These are phyloP conservation scores for Cyclophora albipunctata DNA, from an alignment of 2,888 invertebrate genomes.

Conservation along the genomic window DNA sequence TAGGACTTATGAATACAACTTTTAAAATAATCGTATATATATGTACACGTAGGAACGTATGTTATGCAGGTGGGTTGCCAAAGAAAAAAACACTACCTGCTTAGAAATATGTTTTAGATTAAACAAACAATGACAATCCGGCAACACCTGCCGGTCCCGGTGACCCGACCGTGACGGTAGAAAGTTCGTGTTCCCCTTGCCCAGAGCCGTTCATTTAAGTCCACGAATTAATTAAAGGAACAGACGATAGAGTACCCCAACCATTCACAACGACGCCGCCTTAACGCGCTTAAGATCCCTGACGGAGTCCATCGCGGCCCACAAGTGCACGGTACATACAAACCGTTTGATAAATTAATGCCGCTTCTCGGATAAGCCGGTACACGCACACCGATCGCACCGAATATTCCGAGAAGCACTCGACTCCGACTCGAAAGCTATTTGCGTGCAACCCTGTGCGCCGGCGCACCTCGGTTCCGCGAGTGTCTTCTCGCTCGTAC, in stretches of 20 bases:
- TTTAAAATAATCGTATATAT: neutral
- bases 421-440: constrained; percentile 59
- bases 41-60: neutral
- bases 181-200: constrained; percentile 43
- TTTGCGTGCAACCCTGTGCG: constrained; percentile 69
- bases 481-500: constrained; percentile 54
- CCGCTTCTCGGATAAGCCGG: constrained; percentile 7
- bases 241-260: constrained; percentile 18
- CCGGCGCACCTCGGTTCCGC: constrained; percentile 57
- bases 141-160: constrained; percentile 34
- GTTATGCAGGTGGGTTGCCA: constrained; percentile 3
- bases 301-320: constrained; percentile 22
- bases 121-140: constrained; percentile 7
- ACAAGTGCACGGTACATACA: constrained; percentile 6
- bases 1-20: neutral
- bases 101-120: constrained; percentile 7
- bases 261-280: constrained; percentile 26
- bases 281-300: constrained; percentile 15
- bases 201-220: constrained; percentile 40
- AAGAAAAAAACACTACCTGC: constrained; percentile 16
- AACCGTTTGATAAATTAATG: constrained; percentile 29
- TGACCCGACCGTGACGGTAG: constrained; percentile 42
- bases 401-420: constrained; percentile 60
- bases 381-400: constrained; percentile 27
- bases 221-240: constrained; percentile 44